Conservation (phyloP, 2,888 invertebrate species). For the Idaea aversata region DNA sequence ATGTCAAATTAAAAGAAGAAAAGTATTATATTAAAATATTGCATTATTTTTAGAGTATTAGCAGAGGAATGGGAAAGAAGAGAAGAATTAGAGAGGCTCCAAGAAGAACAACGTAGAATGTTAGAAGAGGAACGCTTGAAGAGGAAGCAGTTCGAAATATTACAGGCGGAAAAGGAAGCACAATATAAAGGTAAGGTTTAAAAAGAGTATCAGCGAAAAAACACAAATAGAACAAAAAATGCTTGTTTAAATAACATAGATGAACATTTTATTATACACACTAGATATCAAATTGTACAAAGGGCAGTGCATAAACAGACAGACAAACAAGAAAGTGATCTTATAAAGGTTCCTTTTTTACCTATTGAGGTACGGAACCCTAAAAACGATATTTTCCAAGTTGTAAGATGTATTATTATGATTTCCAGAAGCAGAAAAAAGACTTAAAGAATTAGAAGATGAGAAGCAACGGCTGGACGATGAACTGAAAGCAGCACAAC, state of each 20-base stretch:
- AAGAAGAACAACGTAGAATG: conserved; percentile 86
- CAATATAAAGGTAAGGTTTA: conserved; percentile 81
- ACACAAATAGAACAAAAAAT: no score
- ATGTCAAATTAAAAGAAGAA: no score
- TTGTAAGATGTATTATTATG: conserved; percentile 6
- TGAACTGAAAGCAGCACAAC: conserved; percentile 84
- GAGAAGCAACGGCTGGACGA: conserved; percentile 85
- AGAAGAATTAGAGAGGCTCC: conserved; percentile 89
- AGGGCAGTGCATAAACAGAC: no score
- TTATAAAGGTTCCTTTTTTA: no score
- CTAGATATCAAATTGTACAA: no score
- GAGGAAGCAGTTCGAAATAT: conserved; percentile 85
- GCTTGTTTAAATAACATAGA: neutral
- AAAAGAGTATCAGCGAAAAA: neutral
- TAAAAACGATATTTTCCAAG: no score
- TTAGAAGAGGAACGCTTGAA: conserved; percentile 88
- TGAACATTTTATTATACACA: no score
- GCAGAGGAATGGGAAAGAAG: conserved; percentile 92
- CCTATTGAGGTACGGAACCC: no score
- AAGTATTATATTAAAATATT: neutral
- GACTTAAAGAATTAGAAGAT: conserved; percentile 85
- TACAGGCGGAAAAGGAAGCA: conserved; percentile 85
- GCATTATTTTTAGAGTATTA: conserved; percentile 75
- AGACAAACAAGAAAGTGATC: no score
- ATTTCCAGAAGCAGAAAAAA: conserved; percentile 84